Evolutionary conservation across 1,140 invertebrate genomes (phyloP).

Genomic region (Heliothis subflexa): DNA sequence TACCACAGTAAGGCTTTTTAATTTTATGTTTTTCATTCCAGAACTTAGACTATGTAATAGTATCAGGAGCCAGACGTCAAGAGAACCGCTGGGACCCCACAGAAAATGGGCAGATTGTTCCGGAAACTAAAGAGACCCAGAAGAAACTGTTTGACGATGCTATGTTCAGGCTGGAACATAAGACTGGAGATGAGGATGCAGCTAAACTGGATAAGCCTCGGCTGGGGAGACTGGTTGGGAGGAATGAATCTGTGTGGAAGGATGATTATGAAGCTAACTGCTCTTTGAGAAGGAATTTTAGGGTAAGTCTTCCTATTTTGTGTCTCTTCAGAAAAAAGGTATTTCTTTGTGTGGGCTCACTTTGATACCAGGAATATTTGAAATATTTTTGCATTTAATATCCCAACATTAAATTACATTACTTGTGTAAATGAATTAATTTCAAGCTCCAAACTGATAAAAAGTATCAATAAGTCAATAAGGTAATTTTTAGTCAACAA

Average conservation of each 20-base stretch:
- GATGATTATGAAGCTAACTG: slow-evolving; percentile 97
- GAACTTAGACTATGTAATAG: slow-evolving; percentile 99
- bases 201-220: slow-evolving; percentile 90
- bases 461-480: background rate
- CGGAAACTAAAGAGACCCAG: slow-evolving; percentile 95
- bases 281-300: slow-evolving; percentile 92
- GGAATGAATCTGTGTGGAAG: slow-evolving; percentile 93
- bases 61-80: slow-evolving; percentile 97
- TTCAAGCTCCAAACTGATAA: slow-evolving; percentile 4
- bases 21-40: slow-evolving; percentile 80
- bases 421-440: too few species aligned
- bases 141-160: slow-evolving; percentile 96
- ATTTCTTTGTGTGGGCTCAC: too few species aligned
- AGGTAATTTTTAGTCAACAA: background rate
- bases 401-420: background rate
- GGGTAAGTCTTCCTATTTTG: slow-evolving; percentile 87
- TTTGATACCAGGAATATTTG: too few species aligned
- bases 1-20: too few species aligned
- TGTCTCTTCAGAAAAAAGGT: too few species aligned
- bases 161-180: slow-evolving; percentile 98
- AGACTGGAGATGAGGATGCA: slow-evolving; percentile 91
- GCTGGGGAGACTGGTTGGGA: slow-evolving; percentile 91
- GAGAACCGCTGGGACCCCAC: slow-evolving; percentile 99
- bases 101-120: slow-evolving; percentile 97
- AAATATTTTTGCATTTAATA: too few species aligned